Percentiles rank a stretch among this genome's conserved stretches.
Conservation (phyloP, 2,113 vertebrate species). For the Morone saxatilis region DNA sequence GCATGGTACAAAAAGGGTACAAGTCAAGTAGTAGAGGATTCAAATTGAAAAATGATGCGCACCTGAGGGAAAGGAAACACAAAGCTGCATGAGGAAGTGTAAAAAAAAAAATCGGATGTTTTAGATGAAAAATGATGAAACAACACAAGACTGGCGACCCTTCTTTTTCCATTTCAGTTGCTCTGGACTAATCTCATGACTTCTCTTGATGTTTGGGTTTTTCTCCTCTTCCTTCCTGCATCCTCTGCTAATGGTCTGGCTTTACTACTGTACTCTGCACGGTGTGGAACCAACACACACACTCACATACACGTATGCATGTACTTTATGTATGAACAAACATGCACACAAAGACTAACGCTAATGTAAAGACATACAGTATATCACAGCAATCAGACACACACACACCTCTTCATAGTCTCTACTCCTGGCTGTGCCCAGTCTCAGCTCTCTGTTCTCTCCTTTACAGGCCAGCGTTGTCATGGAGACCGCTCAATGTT, state of each 20-base stretch:
- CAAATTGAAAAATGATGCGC: background rate
- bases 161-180: conserved; percentile 71
- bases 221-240: conserved; percentile 65
- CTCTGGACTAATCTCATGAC: conserved; percentile 61
- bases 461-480: conserved; percentile 92
- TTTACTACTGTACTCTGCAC: conserved; percentile 64
- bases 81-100: background rate
- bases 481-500: conserved; percentile 94
- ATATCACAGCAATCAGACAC: background rate
- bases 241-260: conserved; percentile 70
- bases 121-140: conserved; percentile 10
- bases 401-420: conserved; percentile 20
- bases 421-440: conserved; percentile 29
- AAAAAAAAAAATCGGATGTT: conserved; percentile 9
- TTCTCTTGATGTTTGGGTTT: conserved; percentile 61
- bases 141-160: conserved; percentile 57
- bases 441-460: conserved; percentile 81
- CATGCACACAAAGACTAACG: conserved; percentile 3
- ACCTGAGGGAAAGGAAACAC: background rate
- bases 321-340: conserved; percentile 27
- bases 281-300: conserved; percentile 54
- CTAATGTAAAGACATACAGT: conserved; percentile 8
- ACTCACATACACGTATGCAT: conserved; percentile 21
- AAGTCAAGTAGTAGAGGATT: conserved; percentile 22
- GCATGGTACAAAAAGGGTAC: conserved; percentile 28